These are phyloP conservation scores for Adelges cooleyi DNA, from an alignment of 1,140 invertebrate species.

Conservation along the genomic window DNA sequence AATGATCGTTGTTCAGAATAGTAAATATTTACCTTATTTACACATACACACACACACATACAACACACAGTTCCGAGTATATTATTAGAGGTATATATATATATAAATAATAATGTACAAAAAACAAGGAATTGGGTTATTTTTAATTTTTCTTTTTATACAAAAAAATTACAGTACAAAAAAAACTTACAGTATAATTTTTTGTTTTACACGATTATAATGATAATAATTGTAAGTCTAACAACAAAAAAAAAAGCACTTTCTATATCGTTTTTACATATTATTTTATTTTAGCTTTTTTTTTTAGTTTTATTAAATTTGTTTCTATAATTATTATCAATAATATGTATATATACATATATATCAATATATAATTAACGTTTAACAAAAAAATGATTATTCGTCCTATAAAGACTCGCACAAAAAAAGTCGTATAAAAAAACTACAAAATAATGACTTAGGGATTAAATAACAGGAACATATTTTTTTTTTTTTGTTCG, in stretches of 20 bases:
- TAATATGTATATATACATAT: no score
- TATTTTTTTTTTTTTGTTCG: constrained; percentile 24
- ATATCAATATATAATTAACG: not conserved
- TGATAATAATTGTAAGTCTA: not conserved
- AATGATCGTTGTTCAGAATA: constrained; percentile 27
- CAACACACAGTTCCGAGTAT: no score
- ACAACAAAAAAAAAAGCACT: no score
- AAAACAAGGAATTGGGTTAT: constrained; percentile 8
- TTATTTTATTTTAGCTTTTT: no score
- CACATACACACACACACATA: no score
- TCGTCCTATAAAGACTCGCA: constrained; percentile 25
- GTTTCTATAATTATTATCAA: no score
- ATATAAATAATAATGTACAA: constrained; percentile 23
- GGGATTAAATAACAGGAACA: constrained; percentile 28
- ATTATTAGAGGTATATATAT: no score
- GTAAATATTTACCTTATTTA: constrained; percentile 18
- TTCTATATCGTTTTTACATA: no score
- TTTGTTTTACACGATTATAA: constrained; percentile 4
- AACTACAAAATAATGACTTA: constrained; percentile 28
- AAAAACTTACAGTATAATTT: constrained; percentile 27
- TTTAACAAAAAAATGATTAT: constrained; percentile 21
- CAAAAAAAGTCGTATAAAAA: constrained; percentile 19
- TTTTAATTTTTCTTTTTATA: constrained; percentile 4
- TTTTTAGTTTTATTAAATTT: not conserved
- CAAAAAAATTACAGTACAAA: constrained; percentile 25